Conservation (phyloP, 2,888 invertebrate species). For the Hecatera dysodea region DNA sequence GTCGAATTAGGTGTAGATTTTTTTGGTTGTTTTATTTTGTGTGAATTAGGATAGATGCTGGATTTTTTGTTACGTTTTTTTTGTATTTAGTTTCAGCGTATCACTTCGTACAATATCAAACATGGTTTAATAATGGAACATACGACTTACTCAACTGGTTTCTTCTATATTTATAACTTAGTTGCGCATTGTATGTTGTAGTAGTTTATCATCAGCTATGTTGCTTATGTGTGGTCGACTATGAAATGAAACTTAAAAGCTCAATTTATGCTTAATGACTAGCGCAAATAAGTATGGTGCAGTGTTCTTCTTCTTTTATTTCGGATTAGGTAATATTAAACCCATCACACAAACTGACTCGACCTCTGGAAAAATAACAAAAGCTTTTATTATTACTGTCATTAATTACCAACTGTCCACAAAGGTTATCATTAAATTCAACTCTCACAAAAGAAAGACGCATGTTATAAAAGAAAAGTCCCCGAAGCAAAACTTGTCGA, state of each 20-base stretch:
- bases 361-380: background rate
- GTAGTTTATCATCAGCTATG: background rate
- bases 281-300: background rate
- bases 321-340: background rate
- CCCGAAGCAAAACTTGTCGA: conserved; percentile 62
- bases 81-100: background rate
- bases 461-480: conserved; percentile 49
- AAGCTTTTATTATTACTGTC: background rate
- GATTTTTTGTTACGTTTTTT: conserved; percentile 17
- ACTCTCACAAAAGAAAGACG: background rate
- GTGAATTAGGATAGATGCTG: conserved; percentile 39
- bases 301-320: background rate
- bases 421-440: background rate
- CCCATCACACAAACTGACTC: background rate
- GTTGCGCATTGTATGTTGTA: background rate
- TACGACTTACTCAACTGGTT: background rate
- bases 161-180: background rate
- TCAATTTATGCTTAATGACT: background rate
- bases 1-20: conserved; percentile 70
- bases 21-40: conserved; percentile 51
- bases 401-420: background rate
- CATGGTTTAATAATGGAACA: background rate
- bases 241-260: background rate
- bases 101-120: conserved; percentile 6
- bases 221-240: background rate